A percentile compares a stretch with the other conserved stretches of the same genome.
Evolutionary conservation across 2,113 vertebrate species (phyloP).

Genomic region (Mastomys natalensis): DNA sequence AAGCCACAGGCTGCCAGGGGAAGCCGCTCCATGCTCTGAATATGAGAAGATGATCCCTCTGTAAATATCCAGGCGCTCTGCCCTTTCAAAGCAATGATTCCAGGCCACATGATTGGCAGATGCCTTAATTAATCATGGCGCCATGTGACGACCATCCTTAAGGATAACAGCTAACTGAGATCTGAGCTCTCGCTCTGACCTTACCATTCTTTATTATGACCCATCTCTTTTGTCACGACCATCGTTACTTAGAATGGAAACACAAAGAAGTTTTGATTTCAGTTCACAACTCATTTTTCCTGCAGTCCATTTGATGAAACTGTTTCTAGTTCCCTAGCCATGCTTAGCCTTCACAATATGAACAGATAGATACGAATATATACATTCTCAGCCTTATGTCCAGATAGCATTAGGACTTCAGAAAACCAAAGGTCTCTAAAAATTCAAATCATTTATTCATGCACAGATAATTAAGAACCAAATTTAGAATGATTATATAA

Average conservation of each 20-base stretch:
- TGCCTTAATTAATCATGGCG: conserved; percentile 81
- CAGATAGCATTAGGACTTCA: neutral
- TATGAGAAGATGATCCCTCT: conserved; percentile 76
- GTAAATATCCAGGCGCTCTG: conserved; percentile 78
- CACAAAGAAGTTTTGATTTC: conserved; percentile 44
- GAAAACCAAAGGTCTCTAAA: conserved; percentile 49
- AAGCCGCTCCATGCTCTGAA: neutral
- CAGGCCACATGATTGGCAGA: conserved; percentile 78
- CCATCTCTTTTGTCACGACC: conserved; percentile 49
- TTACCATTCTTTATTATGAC: conserved; percentile 48
- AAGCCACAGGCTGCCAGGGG: conserved; percentile 78
- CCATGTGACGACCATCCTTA: neutral
- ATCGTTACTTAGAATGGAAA: neutral
- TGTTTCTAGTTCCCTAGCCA: neutral
- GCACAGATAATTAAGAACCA: conserved; percentile 2
- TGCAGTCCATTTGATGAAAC: neutral
- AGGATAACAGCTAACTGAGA: conserved; percentile 41
- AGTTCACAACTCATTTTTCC: conserved; percentile 34
- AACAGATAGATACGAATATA: neutral
- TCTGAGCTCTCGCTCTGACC: neutral
- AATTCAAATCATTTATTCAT: neutral
- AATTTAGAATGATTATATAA: conserved; percentile 34
- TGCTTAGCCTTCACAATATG: conserved; percentile 18
- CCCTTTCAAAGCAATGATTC: conserved; percentile 68
- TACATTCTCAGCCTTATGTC: neutral